phyloP scores from a whole-genome alignment of 2,797 vertebrate genomes.

The Centroberyx gerrardi region DNA sequence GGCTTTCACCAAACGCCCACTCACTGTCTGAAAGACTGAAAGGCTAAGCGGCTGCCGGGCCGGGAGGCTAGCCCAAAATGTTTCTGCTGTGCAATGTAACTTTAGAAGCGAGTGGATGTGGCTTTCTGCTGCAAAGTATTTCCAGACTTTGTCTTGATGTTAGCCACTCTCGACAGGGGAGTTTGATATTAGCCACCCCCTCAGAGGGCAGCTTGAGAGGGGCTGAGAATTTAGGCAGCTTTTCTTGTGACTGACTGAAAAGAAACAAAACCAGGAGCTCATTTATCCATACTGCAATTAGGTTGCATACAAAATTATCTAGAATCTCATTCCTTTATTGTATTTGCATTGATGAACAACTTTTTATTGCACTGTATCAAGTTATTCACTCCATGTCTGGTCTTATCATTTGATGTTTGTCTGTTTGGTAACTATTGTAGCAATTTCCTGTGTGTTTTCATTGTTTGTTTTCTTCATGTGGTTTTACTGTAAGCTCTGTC shows the following conservation, averaged over 20 bases:
- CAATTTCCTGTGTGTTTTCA: background rate
- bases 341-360: background rate
- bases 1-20: slow-evolving; percentile 61
- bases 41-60: slow-evolving; percentile 28
- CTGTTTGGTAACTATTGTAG: background rate
- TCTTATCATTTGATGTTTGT: background rate
- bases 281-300: background rate
- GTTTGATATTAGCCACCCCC: slow-evolving; percentile 11
- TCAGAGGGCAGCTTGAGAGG: slow-evolving; percentile 11
- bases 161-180: slow-evolving; percentile 24
- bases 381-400: background rate
- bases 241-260: background rate
- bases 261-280: too few species aligned
- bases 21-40: slow-evolving; percentile 59
- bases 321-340: background rate
- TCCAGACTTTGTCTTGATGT: slow-evolving; percentile 45
- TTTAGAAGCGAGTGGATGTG: slow-evolving; percentile 33
- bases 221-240: slow-evolving; percentile 11
- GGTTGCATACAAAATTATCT: background rate
- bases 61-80: slow-evolving; percentile 37
- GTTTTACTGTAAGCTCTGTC: slow-evolving; percentile 5
- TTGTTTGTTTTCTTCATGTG: background rate
- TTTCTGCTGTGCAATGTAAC: slow-evolving; percentile 38
- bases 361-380: slow-evolving; percentile 11
- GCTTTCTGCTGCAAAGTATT: slow-evolving; percentile 13